These are phyloP conservation scores for Chrosomus eos DNA, from an alignment of 2,797 vertebrate species.

Conservation along the genomic window DNA sequence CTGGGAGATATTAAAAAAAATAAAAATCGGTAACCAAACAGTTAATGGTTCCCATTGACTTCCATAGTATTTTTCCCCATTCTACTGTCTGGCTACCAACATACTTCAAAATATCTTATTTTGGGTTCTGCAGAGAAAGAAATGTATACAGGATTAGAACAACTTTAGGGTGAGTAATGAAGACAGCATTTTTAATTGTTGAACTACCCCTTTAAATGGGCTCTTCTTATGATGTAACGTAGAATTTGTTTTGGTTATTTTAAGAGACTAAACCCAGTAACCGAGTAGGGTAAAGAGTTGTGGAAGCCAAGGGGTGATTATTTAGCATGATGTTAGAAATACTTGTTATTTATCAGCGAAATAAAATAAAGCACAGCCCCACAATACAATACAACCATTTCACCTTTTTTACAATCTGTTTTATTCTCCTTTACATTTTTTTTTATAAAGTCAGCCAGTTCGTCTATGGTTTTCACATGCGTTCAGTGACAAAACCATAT, in stretches of 20 bases:
- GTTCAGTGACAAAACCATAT: background rate
- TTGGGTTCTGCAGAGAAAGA: background rate
- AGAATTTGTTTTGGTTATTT: background rate
- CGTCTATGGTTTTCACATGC: background rate
- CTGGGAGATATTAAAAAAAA: background rate
- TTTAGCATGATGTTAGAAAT: background rate
- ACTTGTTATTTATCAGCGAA: background rate
- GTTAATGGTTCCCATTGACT: background rate
- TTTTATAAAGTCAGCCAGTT: background rate
- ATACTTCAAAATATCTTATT: background rate
- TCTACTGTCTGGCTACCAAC: background rate
- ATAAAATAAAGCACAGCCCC: background rate
- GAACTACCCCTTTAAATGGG: background rate
- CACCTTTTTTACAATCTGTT: background rate
- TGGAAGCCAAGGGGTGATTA: background rate
- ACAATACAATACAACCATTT: background rate
- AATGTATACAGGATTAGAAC: background rate
- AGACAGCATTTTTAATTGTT: background rate
- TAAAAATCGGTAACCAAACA: background rate
- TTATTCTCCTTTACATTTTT: background rate
- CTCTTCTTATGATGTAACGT: background rate
- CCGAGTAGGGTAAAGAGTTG: background rate
- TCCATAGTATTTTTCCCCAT: background rate
- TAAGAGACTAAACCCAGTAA: background rate
- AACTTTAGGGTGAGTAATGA: background rate